phyloP scores from a whole-genome alignment of 2,888 invertebrate species.

The Nezara viridula region DNA sequence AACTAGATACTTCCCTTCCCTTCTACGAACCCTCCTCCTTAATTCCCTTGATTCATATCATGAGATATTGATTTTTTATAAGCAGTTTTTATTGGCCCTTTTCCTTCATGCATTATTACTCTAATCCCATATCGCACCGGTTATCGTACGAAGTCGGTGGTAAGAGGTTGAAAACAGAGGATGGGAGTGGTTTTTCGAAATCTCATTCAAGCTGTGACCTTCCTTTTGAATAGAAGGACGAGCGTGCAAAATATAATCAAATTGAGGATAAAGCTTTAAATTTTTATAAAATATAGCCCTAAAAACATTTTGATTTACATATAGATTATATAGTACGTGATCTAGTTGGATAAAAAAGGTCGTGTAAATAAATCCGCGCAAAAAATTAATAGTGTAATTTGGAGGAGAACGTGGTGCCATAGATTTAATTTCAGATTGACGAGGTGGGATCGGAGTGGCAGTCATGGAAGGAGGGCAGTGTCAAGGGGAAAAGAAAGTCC shows the following conservation, averaged over 20 bases:
- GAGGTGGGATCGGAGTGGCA: background rate
- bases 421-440: conserved; percentile 49
- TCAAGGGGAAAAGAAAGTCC: conserved; percentile 40
- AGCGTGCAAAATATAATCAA: background rate
- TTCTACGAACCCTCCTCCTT: no score
- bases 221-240: background rate
- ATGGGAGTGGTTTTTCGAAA: no score
- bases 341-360: background rate
- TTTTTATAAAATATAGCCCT: background rate
- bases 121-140: no score
- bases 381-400: conserved; percentile 15
- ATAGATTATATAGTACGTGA: background rate
- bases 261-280: background rate
- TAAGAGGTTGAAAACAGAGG: no score
- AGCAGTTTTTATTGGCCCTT: no score
- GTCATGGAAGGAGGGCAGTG: conserved; percentile 2
- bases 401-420: background rate
- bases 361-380: background rate
- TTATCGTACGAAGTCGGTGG: no score
- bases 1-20: no score
- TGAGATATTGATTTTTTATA: no score
- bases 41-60: no score
- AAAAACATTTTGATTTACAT: background rate
- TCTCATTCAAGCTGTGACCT: no score
- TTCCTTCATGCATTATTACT: no score